A percentile compares a stretch with the other conserved stretches of the same genome.
Evolutionary conservation across 2,888 invertebrate species (phyloP).

Genomic region (Megaustenia siamemsis): DNA sequence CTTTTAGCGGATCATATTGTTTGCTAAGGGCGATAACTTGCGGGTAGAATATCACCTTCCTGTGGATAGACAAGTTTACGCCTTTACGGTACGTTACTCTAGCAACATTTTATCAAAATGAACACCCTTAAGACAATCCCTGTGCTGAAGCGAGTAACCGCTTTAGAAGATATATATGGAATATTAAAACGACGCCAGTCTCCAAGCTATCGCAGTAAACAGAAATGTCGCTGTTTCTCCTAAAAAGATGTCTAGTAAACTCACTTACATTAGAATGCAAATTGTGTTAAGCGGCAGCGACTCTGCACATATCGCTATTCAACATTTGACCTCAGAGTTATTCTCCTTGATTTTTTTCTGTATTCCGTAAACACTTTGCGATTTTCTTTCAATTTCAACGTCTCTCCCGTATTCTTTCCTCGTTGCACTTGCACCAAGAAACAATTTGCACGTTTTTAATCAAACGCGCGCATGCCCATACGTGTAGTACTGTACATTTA

Average conservation of each 20-base stretch:
- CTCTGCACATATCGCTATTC: not conserved
- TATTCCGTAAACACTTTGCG: too few species aligned
- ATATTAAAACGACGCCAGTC: not conserved
- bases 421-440: too few species aligned
- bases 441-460: too few species aligned
- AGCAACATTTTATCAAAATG: slow-evolving; percentile 9
- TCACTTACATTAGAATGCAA: slow-evolving; percentile 3
- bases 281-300: not conserved
- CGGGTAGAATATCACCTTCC: slow-evolving; percentile 16
- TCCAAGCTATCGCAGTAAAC: not conserved
- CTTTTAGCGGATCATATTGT: not conserved
- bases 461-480: not conserved
- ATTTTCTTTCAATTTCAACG: not conserved
- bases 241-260: slow-evolving; percentile 6
- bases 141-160: not conserved
- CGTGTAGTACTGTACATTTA: not conserved
- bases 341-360: not conserved
- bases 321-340: not conserved
- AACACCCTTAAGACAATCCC: slow-evolving; percentile 15
- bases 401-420: too few species aligned
- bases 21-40: slow-evolving; percentile 15
- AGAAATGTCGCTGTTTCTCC: not conserved
- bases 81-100: slow-evolving; percentile 16
- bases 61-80: not conserved
- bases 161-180: not conserved